These are phyloP conservation scores for Lathamus discolor DNA, from an alignment of 2,113 vertebrate genomes.

Conservation along the genomic window DNA sequence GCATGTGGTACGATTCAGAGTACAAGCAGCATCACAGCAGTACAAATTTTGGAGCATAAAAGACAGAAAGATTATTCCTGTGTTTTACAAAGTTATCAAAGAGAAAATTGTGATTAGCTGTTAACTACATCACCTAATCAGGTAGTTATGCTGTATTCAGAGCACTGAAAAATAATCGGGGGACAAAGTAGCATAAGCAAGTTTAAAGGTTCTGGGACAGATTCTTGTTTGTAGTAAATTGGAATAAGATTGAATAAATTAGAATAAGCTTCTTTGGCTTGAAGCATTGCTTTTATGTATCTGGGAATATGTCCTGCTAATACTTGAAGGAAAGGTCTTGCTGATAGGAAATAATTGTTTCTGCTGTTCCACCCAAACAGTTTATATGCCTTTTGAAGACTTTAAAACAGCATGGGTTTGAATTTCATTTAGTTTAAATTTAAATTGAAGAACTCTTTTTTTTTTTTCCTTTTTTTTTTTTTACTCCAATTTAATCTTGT, in stretches of 20 bases:
- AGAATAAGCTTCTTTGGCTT: not conserved
- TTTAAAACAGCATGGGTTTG: not conserved
- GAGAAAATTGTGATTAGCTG: not conserved
- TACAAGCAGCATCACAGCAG: not conserved
- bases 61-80: not conserved
- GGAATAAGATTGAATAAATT: not conserved
- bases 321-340: not conserved
- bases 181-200: not conserved
- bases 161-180: not conserved
- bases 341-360: not conserved
- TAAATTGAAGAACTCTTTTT: not conserved
- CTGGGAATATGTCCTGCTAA: not conserved
- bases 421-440: not conserved
- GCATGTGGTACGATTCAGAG: not conserved
- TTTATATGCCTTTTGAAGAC: not conserved
- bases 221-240: not conserved
- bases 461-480: not conserved
- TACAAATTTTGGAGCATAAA: not conserved
- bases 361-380: not conserved
- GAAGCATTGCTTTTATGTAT: not conserved
- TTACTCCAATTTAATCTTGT: not conserved
- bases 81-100: not conserved
- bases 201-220: not conserved
- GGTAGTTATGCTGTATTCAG: not conserved
- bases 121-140: not conserved